Evolutionary conservation across 2,888 invertebrate species (phyloP).

Genomic region (Ctena decussata): DNA sequence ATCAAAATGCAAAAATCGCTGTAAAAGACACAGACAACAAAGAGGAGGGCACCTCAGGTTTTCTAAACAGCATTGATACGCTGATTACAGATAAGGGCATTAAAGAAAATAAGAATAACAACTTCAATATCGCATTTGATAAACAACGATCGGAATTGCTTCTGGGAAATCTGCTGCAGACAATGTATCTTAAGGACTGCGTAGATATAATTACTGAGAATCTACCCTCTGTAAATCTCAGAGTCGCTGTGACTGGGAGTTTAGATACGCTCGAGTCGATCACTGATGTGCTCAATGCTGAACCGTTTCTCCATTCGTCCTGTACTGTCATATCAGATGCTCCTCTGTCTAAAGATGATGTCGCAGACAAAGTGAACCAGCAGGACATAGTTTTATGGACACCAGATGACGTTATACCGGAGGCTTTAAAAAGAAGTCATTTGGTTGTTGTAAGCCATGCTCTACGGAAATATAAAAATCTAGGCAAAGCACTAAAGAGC

Average conservation of each 20-base stretch:
- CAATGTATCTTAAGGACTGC: conserved; percentile 82
- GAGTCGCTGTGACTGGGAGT: conserved; percentile 88
- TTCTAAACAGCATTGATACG: too few species aligned
- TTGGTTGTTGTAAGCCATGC: conserved; percentile 81
- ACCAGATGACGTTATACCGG: conserved; percentile 87
- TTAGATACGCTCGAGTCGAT: conserved; percentile 68
- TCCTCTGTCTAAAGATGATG: conserved; percentile 87
- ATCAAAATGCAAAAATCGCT: too few species aligned
- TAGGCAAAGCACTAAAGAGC: conserved; percentile 70
- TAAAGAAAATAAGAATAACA: too few species aligned
- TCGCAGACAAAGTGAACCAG: conserved; percentile 40
- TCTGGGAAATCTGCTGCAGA: conserved; percentile 49
- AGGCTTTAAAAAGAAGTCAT: conserved; percentile 70
- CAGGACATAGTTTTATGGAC: conserved; percentile 90
- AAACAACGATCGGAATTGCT: too few species aligned
- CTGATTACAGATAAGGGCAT: too few species aligned
- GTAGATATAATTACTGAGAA: conserved; percentile 88
- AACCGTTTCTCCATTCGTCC: conserved; percentile 91
- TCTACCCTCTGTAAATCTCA: conserved; percentile 88
- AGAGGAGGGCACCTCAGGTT: too few species aligned
- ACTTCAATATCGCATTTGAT: too few species aligned
- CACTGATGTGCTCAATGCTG: conserved; percentile 90
- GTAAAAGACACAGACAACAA: too few species aligned
- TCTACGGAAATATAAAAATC: conserved; percentile 76
- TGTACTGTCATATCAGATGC: conserved; percentile 88